phyloP scores from a whole-genome alignment of 2,888 invertebrate species.

The Troides aeacus region DNA sequence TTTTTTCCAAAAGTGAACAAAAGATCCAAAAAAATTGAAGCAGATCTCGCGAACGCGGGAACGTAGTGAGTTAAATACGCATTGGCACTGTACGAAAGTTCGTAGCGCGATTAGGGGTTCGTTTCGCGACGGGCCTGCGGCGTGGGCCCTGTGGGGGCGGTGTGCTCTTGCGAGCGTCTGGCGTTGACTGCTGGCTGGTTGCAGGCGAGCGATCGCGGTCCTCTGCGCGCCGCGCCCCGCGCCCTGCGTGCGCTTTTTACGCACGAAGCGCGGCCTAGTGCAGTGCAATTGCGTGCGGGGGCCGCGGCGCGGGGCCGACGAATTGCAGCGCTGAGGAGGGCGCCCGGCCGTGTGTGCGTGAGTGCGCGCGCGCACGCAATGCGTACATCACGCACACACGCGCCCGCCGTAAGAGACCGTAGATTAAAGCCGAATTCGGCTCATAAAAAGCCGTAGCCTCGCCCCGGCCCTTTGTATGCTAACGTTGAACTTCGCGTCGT shows the following conservation, averaged over 20 bases:
- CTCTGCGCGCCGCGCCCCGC: constrained; percentile 57
- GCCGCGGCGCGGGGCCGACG: constrained; percentile 61
- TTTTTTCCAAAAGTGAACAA: constrained; percentile 39
- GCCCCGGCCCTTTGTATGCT: constrained; percentile 69
- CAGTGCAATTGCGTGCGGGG: constrained; percentile 78
- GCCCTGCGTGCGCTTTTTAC: constrained; percentile 79
- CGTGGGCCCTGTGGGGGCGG: constrained; percentile 73
- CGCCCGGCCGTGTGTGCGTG: constrained; percentile 67
- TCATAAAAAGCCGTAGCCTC: constrained; percentile 70
- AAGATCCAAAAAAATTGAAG: constrained; percentile 42
- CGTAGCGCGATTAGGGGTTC: constrained; percentile 62
- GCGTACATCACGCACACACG: constrained; percentile 17
- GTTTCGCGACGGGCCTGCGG: constrained; percentile 56
- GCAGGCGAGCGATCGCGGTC: constrained; percentile 55
- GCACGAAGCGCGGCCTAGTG: constrained; percentile 73
- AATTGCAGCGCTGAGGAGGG: constrained; percentile 77
- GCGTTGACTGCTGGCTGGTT: constrained; percentile 63
- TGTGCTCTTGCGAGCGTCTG: constrained; percentile 72
- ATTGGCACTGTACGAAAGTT: constrained; percentile 66
- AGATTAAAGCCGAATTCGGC: constrained; percentile 68
- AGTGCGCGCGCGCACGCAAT: constrained; percentile 55
- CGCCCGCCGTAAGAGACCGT: constrained; percentile 50
- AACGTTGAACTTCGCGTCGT: constrained; percentile 67
- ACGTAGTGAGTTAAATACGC: constrained; percentile 52
- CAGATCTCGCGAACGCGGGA: constrained; percentile 38